Evolutionary conservation across 2,888 invertebrate species (phyloP), one percentile per base, ranked within the genome.

Genomic region (Perizoma flavofasciatum): DNA sequence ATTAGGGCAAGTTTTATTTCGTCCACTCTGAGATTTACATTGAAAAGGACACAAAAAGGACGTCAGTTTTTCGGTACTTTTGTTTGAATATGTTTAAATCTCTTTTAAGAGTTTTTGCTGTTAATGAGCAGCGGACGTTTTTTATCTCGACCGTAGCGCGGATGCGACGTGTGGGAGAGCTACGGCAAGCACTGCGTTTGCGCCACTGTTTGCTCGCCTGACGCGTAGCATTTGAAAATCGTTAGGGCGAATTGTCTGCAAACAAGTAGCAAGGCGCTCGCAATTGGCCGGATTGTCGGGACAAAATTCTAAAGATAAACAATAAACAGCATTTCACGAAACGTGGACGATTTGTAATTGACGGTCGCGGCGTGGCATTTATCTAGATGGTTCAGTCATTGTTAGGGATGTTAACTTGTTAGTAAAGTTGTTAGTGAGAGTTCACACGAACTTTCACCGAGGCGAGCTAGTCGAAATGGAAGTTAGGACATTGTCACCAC

Each of bases 301-400:
- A 86, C 83, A 82, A 84, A 84, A 87, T 83, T 83, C 83, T 78
- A 79, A 66, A 86, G 82, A 84, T 82, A 86, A 88, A 89, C 88
- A 88, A 86, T 86, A 87, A 87, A 87, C 81, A 86, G 80, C 77
- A 78, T 73, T 82, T 86, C 84, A 84, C 82, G 83, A 87, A 88
- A 89, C 84, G 84, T 86, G 87, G 85, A 88, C 88, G 88, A 87
- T 85, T 88, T 84, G 82, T 85, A 89, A 89, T 87, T 86, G 89
- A 88, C 86, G 79, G 50, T 41, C 50, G 50, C 50, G 50, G 81
- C 81, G 79, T 80, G 82, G 82, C 83, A 88, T 89, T 88, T 86
- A 87, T 86, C 85, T 88, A 85, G 89, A 90, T 90, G 89, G 90
- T 86, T 89, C 90, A 89, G 90, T 90, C 91, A 88, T 90, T 87